Conservation (phyloP, 2,797 vertebrate genomes). For the Linurgus olivaceus region DNA sequence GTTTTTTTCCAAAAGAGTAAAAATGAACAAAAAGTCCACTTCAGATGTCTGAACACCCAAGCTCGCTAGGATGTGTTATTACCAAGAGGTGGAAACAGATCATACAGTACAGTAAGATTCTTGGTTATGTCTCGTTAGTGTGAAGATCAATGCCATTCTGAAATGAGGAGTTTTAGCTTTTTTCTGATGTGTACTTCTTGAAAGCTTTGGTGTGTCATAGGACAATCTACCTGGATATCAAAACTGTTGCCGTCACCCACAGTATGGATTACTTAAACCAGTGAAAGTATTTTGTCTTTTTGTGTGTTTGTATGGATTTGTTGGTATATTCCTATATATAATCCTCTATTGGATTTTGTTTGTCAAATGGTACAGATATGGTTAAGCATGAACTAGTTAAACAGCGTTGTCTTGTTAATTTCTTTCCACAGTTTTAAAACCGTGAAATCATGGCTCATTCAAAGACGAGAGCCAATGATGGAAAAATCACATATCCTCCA, state of each 20-base stretch:
- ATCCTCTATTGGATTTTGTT: not conserved
- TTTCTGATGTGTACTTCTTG: not conserved
- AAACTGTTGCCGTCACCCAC: not conserved
- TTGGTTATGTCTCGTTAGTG: rapidly evolving
- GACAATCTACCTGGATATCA: not conserved
- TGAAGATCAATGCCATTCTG: not conserved
- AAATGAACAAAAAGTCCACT: not conserved
- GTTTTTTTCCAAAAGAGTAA: not conserved
- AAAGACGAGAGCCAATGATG: conserved; percentile 95
- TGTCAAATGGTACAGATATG: not conserved
- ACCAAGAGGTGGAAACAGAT: not conserved
- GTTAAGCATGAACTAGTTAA: not conserved
- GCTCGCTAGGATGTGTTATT: not conserved
- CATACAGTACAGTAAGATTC: not conserved
- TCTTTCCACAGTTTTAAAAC: conserved; percentile 77
- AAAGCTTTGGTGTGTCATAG: not conserved
- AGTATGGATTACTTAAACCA: not conserved
- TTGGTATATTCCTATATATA: not conserved
- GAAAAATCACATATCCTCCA: conserved; percentile 98
- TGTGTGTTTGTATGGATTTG: not conserved
- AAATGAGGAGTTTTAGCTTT: not conserved
- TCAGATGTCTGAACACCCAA: not conserved
- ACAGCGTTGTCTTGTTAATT: not conserved
- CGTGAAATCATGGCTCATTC: conserved; percentile 96
- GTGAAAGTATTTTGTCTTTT: not conserved